Percentiles rank a stretch among this genome's conserved stretches.
Evolutionary conservation across 1,140 invertebrate genomes (phyloP).

Genomic region (Drosophila kepulauana): DNA sequence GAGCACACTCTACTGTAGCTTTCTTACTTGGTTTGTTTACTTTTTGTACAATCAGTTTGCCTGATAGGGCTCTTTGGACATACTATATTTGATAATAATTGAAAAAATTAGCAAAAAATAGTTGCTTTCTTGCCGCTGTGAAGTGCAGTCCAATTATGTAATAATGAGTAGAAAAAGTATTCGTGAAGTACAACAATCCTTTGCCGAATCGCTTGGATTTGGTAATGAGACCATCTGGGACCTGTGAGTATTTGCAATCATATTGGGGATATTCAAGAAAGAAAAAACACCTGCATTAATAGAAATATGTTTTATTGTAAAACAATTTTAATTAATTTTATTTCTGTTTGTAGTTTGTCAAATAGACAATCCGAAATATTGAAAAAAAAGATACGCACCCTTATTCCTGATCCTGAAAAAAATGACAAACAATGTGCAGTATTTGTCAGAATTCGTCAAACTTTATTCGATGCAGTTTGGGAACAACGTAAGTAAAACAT

Average conservation of each 20-base stretch:
- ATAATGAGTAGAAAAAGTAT: slow-evolving; percentile 30
- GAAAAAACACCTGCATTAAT: no score
- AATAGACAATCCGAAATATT: slow-evolving; percentile 33
- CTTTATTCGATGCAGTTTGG: slow-evolving; percentile 69
- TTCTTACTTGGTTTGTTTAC: no score
- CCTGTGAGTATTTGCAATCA: slow-evolving; percentile 54
- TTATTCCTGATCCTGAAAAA: slow-evolving; percentile 43
- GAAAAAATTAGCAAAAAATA: no score
- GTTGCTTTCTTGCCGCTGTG: background rate
- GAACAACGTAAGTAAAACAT: slow-evolving; percentile 54
- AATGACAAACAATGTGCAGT: slow-evolving; percentile 25
- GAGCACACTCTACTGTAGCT: no score
- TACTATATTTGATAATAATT: no score
- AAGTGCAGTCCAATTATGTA: background rate
- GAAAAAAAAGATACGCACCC: slow-evolving; percentile 31
- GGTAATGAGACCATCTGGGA: slow-evolving; percentile 68
- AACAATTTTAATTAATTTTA: no score
- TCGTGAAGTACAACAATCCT: slow-evolving; percentile 62
- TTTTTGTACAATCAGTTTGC: no score
- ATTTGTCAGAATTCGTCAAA: slow-evolving; percentile 38
- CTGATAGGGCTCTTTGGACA: no score
- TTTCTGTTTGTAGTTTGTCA: slow-evolving; percentile 38
- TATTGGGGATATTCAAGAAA: background rate
- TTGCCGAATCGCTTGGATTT: slow-evolving; percentile 58
- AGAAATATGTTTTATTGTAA: no score